These are phyloP conservation scores for Falco naumanni DNA, from an alignment of 2,797 vertebrate species.

Conservation along the genomic window DNA sequence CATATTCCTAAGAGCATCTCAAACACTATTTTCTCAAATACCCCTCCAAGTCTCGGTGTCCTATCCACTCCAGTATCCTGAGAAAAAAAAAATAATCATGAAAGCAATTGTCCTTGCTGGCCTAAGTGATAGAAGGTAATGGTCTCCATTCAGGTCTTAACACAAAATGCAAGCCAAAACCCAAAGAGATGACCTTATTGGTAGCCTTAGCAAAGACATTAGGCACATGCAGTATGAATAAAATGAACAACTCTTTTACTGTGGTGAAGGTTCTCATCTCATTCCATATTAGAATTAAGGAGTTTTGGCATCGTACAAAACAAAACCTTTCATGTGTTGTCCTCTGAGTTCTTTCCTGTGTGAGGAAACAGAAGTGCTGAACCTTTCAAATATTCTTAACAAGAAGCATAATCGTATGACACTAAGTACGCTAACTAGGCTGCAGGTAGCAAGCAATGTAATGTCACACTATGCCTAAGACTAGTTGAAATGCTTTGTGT, in stretches of 20 bases:
- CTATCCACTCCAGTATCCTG: background rate
- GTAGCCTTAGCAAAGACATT: background rate
- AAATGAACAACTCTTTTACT: background rate
- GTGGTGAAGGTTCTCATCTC: background rate
- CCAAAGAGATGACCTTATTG: background rate
- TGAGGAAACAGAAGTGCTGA: background rate
- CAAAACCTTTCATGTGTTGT: background rate
- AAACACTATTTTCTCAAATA: background rate
- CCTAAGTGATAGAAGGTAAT: background rate
- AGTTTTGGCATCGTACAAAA: background rate
- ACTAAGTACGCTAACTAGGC: background rate
- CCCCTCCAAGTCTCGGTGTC: background rate
- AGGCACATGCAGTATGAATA: background rate
- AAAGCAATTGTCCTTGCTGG: background rate
- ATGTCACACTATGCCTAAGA: background rate
- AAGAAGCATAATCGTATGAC: background rate
- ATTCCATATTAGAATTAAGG: background rate
- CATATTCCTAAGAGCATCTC: background rate
- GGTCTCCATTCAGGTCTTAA: background rate
- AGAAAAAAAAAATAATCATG: background rate
- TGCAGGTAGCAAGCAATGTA: background rate
- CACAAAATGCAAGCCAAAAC: background rate
- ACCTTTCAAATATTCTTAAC: background rate
- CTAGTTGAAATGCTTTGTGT: background rate
- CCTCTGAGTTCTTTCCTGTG: background rate